Evolutionary conservation across 1,140 invertebrate genomes (phyloP), one percentile per base, ranked within the genome.

Genomic region (Heliconius congener): DNA sequence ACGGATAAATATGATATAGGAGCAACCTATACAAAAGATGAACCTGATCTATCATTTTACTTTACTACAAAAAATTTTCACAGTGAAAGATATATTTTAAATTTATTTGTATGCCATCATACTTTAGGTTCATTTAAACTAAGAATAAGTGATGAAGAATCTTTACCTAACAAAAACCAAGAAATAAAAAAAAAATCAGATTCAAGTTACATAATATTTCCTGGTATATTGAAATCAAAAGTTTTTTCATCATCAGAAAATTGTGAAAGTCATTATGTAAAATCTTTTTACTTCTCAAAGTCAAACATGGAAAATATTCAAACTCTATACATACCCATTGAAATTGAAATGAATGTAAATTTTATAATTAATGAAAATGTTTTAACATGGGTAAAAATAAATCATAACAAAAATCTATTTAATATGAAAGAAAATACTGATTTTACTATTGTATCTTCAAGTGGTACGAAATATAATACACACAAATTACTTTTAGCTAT

Each of bases 21-120:
- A 39, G 91, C 91, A 16, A 88, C 86, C 34, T 91, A 89, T 57
- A 81, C 80, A 8, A 76, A 84, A 1, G 39, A 81, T 2, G 82
- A 84, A 23, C 81, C 90, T 34, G 90, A 91, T 18, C 79, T 91
- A 8, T 93, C 91, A 91, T 94, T 94, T 75, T 91, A 83, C 60
- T 88, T 79, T 8, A 88, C 85, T 16, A 89, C 89, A 37, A 84
- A 87, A 11, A 27, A 78, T 30, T 88, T 87, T 42, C 86, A 85
- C 1, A 84, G 84, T 6, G 27, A 83, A 8, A 87, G 85, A 37
- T 85, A 85, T n/a, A 70, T 94, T 23, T 55, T 94, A 5, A 92
- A 90, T 73, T 37, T 94, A 46, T 94, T 91, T 86, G 86, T 91
- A 2, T 89, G 85, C 57, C 85, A 88, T 71, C 87, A 88, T 78